phyloP scores from a whole-genome alignment of 2,888 invertebrate species.

The Acanthopleura granulata region DNA sequence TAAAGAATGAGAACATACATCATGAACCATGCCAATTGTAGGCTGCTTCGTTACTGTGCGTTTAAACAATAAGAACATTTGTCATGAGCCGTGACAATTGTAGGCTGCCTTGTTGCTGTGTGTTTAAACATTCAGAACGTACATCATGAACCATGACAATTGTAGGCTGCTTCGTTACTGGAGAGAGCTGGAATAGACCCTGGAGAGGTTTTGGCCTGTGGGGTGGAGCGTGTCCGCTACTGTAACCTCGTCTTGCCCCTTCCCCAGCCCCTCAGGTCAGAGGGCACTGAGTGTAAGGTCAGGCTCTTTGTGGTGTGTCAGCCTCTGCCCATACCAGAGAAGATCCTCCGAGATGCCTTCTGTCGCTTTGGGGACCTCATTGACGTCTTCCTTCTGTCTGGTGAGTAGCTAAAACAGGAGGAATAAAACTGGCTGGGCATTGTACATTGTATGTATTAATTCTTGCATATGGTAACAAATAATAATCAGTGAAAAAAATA shows the following conservation, averaged over 20 bases:
- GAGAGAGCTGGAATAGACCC: constrained; percentile 32
- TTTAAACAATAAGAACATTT: no score
- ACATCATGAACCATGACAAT: constrained; percentile 2
- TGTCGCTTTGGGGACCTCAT: constrained; percentile 91
- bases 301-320: constrained; percentile 74
- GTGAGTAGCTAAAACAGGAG: constrained; percentile 67
- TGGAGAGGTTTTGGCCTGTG: constrained; percentile 8
- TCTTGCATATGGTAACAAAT: no score
- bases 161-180: constrained; percentile 54
- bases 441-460: no score
- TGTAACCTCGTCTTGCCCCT: constrained; percentile 73
- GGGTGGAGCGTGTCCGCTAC: constrained; percentile 64
- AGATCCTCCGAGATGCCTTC: constrained; percentile 87
- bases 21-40: no score
- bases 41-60: no score
- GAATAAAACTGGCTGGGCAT: no score
- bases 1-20: no score
- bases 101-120: no score
- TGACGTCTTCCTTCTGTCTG: constrained; percentile 88
- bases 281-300: constrained; percentile 70
- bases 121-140: no score
- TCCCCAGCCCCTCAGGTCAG: constrained; percentile 72
- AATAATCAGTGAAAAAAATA: no score
- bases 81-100: no score
- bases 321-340: constrained; percentile 80